phyloP scores from a whole-genome alignment of 2,797 vertebrate genomes.

The Lophotriccus pileatus region DNA sequence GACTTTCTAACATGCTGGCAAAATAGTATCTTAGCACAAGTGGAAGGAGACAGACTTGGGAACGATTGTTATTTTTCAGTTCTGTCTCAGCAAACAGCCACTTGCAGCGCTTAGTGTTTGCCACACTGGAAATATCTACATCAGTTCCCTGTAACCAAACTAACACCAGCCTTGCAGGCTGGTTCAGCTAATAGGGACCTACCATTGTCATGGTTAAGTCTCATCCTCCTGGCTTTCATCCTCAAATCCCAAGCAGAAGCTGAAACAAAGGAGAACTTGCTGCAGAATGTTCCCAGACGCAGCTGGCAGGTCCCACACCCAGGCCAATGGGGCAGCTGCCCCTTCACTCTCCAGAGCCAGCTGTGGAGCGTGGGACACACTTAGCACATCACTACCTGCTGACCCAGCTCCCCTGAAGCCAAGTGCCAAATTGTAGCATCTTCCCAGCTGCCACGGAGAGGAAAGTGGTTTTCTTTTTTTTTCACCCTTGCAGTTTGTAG shows the following conservation, averaged over 20 bases:
- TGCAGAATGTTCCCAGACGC: not conserved
- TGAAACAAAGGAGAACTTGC: not conserved
- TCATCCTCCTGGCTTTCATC: not conserved
- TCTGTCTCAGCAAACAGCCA: not conserved
- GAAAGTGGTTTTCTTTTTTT: not conserved
- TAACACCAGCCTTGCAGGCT: not conserved
- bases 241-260: not conserved
- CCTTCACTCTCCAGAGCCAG: not conserved
- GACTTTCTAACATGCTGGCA: not conserved
- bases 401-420: no score
- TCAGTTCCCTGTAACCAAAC: not conserved
- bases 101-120: not conserved
- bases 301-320: not conserved
- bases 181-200: not conserved
- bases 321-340: not conserved
- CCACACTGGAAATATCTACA: not conserved
- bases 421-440: not conserved
- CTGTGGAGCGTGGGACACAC: rapidly evolving
- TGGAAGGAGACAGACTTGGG: not conserved
- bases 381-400: not conserved
- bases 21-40: conserved; percentile 1
- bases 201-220: not conserved
- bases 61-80: not conserved
- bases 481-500: not conserved
- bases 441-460: not conserved